A percentile compares a stretch with the other conserved stretches of the same genome.
Conservation (phyloP, 2,888 invertebrate species). For the Dendrolimus houi region DNA sequence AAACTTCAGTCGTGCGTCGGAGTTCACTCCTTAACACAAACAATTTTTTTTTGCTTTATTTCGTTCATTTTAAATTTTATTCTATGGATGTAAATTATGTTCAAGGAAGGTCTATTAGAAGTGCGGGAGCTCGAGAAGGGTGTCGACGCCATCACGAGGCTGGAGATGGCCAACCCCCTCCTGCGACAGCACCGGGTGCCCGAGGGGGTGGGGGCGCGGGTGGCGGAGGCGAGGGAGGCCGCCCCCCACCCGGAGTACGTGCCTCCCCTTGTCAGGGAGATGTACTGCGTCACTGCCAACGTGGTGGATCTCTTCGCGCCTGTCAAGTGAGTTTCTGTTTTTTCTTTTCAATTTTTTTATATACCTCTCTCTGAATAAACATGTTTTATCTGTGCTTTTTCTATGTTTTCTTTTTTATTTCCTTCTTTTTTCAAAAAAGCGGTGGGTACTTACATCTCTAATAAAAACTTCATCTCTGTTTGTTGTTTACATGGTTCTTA, state of each 20-base stretch:
- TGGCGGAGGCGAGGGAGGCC: conserved; percentile 8
- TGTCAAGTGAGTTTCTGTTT: conserved; percentile 47
- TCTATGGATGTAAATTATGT: conserved; percentile 3
- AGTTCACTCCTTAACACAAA: no score
- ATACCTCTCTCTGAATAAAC: no score
- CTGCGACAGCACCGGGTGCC: conserved; percentile 40
- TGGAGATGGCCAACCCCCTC: conserved; percentile 79
- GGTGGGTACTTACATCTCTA: no score
- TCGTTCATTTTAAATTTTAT: no score
- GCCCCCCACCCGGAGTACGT: conserved; percentile 27
- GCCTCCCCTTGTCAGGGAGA: conserved; percentile 79
- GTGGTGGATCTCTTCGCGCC: conserved; percentile 79
- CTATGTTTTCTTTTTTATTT: no score
- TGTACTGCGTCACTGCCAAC: conserved; percentile 81
- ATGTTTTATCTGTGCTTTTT: no score
- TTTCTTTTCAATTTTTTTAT: no score
- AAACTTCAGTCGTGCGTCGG: no score
- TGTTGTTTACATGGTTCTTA: no score
- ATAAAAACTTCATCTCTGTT: no score
- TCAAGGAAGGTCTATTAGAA: conserved; percentile 76
- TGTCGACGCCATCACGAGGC: conserved; percentile 84
- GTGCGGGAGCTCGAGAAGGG: conserved; percentile 84
- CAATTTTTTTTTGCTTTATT: no score
- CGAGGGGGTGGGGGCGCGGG: conserved; percentile 11
- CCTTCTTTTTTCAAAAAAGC: no score